Base-by-base conservation (phyloP, 2,113 vertebrate species). In the Caranx ignobilis region DNA sequence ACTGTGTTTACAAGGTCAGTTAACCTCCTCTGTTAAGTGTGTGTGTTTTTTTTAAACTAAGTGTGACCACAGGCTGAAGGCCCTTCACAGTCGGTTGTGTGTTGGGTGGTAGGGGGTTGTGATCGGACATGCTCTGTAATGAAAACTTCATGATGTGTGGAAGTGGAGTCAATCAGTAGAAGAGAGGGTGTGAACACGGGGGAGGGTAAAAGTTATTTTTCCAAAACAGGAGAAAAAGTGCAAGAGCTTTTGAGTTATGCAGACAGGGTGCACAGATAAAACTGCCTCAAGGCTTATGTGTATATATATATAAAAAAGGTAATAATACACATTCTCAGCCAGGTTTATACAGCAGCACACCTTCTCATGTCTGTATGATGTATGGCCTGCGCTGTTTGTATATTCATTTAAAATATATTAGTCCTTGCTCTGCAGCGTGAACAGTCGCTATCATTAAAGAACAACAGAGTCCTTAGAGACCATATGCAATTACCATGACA, bases 131-230 rank as follows among this genome's bases (percentile, higher is more conserved):
- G 71, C 59, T 37, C 56, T 26, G 7, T 60, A 62, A 89, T 76
- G 66, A 83, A 87, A 78, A 73, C 81, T 86, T 84, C 55, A 89
- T 81, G 85, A 86, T 71, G 77, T 64, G 65, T 86, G 75, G 75
- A 85, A 74, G 73, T 74, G 73, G 78, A 75, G 76, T 39, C 56
- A 62, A 75, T 59, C 65, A 67, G 37, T 61, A 9, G 39, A 75
- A 12, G 37, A 63, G 74, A 67, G 13, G 56, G 43, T 1, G 78
- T 56, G 37, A 1, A 54, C 16, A 43, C 18, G 15, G 21, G 32
- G 54, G 6, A 6, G 16, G 4, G 48, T n/a, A 50, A n/a, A 50
- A 48, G 6, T 2, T 10, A 63, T 54, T 71, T 43, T 75, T 79
- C 64, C 55, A 69, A 52, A 72, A 43, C 10, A 31, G 59, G 45